Conservation (phyloP, 2,888 invertebrate species). For the Watsonalla cultraria region DNA sequence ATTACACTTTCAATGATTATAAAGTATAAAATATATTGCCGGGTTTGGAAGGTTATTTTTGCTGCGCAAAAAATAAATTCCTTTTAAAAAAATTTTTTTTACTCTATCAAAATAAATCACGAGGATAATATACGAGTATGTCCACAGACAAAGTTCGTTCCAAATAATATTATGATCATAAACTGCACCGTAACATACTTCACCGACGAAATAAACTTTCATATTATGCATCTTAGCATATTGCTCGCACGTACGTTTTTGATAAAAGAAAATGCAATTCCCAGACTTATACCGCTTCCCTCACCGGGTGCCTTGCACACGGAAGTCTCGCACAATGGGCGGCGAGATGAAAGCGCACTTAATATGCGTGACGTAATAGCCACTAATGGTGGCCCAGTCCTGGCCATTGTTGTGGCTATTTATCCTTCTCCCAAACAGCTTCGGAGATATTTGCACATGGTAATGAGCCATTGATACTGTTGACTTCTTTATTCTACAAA, state of each 20-base stretch:
- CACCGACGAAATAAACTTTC: background rate
- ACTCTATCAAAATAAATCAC: too few species aligned
- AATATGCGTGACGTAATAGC: constrained; percentile 67
- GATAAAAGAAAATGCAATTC: background rate
- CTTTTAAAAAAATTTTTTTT: too few species aligned
- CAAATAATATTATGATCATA: too few species aligned
- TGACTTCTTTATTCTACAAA: background rate
- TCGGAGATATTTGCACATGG: background rate
- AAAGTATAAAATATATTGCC: too few species aligned
- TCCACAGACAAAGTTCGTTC: too few species aligned
- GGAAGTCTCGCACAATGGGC: constrained; percentile 69
- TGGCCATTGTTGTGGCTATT: constrained; percentile 43
- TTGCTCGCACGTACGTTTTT: too few species aligned
- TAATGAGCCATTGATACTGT: background rate
- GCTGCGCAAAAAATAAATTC: too few species aligned
- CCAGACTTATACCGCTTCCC: constrained; percentile 4
- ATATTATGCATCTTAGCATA: background rate
- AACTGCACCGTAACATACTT: too few species aligned
- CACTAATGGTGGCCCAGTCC: constrained; percentile 42
- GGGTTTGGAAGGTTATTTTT: too few species aligned
- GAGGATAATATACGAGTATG: too few species aligned
- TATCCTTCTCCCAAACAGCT: constrained; percentile 13
- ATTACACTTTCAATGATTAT: too few species aligned
- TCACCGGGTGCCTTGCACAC: constrained; percentile 33
- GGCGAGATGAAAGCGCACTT: constrained; percentile 70